A percentile compares a stretch with the other conserved stretches of the same genome.
These are phyloP conservation scores for Muntiacus reevesi DNA, from an alignment of 2,113 vertebrate genomes.

Conservation along the genomic window DNA sequence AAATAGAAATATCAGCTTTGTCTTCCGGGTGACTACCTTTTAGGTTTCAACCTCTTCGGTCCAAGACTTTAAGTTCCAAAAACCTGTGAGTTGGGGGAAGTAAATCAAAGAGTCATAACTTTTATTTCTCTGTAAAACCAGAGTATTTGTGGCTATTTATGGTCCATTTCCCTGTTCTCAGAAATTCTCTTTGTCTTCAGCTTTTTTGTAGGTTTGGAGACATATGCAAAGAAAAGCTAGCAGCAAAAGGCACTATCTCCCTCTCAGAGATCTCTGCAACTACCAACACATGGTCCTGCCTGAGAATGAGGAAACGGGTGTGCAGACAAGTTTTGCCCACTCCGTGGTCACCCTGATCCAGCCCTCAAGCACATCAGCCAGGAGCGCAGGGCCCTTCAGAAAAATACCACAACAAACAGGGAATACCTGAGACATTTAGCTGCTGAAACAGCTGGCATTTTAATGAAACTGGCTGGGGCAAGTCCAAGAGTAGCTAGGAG, in stretches of 20 bases:
- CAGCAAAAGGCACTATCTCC: background rate
- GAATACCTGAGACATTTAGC: background rate
- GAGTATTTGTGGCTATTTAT: background rate
- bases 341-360: background rate
- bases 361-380: background rate
- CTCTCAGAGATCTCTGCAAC: background rate
- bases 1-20: conserved; percentile 48
- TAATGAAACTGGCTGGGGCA: background rate
- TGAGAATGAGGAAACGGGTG: background rate
- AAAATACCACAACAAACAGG: background rate
- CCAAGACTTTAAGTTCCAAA: background rate
- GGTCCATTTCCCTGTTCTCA: background rate
- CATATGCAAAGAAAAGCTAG: background rate
- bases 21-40: conserved; percentile 5
- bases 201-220: background rate
- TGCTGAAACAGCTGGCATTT: background rate
- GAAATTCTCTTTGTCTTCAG: background rate
- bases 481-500: background rate
- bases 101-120: background rate
- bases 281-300: background rate
- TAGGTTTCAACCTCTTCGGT: background rate
- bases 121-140: background rate
- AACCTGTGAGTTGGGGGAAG: background rate
- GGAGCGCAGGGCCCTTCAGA: background rate
- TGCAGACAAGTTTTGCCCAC: background rate